These are phyloP conservation scores for Trematocara unimaculatum DNA, from an alignment of 2,113 vertebrate species.

Conservation along the genomic window DNA sequence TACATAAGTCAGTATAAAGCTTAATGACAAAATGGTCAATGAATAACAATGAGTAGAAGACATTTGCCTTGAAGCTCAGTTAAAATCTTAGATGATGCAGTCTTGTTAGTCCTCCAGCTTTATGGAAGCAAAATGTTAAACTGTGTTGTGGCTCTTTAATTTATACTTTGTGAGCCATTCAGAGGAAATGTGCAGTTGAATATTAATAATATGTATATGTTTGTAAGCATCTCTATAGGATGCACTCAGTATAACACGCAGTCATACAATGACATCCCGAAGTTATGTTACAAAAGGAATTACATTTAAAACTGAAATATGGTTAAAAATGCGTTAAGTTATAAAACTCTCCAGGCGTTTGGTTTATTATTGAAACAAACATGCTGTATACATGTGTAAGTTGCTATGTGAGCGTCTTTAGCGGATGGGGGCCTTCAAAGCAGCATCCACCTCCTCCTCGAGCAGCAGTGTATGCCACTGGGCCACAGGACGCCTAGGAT, in stretches of 20 bases:
- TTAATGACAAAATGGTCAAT: background rate
- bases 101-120: background rate
- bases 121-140: background rate
- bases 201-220: background rate
- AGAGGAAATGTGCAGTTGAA: background rate
- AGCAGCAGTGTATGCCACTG: slow-evolving; percentile 80
- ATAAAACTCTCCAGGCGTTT: background rate
- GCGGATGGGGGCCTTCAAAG: slow-evolving; percentile 75
- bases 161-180: background rate
- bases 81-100: background rate
- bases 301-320: background rate
- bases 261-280: background rate
- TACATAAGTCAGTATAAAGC: background rate
- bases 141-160: background rate
- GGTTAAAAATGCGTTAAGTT: background rate
- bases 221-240: background rate
- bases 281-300: background rate
- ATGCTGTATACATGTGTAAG: background rate
- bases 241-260: background rate
- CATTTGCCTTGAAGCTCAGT: background rate
- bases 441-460: slow-evolving; percentile 78
- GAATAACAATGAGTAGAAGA: background rate
- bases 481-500: slow-evolving; percentile 80
- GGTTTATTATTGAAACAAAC: background rate
- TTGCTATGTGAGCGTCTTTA: slow-evolving; percentile 35